Evolutionary conservation across 2,797 vertebrate species (phyloP), one percentile per base, ranked within the genome.

Genomic region (Enteromius thamalakanensis): DNA sequence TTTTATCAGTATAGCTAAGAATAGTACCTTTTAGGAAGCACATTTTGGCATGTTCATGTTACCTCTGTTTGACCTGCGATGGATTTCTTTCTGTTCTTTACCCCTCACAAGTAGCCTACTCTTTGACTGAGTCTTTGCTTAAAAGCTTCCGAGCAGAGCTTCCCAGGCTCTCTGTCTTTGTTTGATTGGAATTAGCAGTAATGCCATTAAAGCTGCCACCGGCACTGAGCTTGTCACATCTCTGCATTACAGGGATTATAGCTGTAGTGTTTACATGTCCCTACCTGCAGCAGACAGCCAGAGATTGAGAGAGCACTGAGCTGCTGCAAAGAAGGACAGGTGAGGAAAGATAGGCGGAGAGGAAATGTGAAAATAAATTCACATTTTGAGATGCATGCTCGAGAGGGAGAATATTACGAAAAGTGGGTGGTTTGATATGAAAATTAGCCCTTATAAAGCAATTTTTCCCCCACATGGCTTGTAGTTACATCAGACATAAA

Each of bases 181-280:
- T 87, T 86, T 85, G 82, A 86, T 82, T 89, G 83, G 91, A 93
- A 93, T 92, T 93, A 93, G 91, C 77, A 87, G 90, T 94, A 93
- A 93, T 93, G 89, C 91, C 90, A 92, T 94, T 93, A 94, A 94
- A 94, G 91, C 91, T 91, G 90, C 81, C 88, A 87, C 78, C 62
- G 67, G 79, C 58, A 45, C 65, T 80, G 81, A 70, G 79, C 71
- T 84, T 76, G 32, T 79, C 67, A 84, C 70, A 86, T 72, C 49
- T 40, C 58, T 79, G 78, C 79, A 74, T 86, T 84, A 87, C 55
- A 32, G 67, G 67, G 86, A 87, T 89, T 89, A 89, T 34, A 77
- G 71, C 79, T 87, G 79, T 85, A 81, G 82, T 65, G 80, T 83
- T 79, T 67, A 79, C 26, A 65, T 67, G 42, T n/a, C 45, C 23